phyloP scores from a whole-genome alignment of 2,888 invertebrate species.

The Phorcus lineatus region DNA sequence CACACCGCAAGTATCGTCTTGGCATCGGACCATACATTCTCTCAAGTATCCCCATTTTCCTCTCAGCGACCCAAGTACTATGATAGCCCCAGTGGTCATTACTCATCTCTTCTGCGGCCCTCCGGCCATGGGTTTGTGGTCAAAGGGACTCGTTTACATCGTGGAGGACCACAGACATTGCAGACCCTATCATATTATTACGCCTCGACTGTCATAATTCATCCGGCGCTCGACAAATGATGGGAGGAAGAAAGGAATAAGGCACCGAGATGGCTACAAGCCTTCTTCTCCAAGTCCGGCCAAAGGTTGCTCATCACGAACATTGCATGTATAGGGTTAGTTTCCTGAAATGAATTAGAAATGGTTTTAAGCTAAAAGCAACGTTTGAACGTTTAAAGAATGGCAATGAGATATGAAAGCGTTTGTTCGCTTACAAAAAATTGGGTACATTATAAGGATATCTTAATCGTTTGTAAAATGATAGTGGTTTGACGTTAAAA shows the following conservation, averaged over 20 bases:
- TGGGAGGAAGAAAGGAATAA: neutral
- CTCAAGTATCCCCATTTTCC: no score
- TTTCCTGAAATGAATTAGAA: conserved; percentile 2
- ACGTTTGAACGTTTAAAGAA: no score
- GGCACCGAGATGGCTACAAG: neutral
- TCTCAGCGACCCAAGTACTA: no score
- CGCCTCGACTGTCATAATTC: conserved; percentile 4
- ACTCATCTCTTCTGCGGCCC: neutral
- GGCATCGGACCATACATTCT: no score
- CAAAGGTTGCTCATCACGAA: neutral
- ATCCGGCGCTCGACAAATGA: neutral
- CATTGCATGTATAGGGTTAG: neutral
- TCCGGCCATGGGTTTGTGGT: conserved; percentile 9
- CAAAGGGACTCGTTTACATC: conserved; percentile 10
- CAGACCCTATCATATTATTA: conserved; percentile 8
- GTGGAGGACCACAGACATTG: neutral
- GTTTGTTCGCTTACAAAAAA: no score
- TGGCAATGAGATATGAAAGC: no score
- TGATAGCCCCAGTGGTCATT: neutral
- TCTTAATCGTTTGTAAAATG: no score
- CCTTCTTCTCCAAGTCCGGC: neutral
- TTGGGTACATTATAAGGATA: no score
- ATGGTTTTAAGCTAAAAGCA: no score
- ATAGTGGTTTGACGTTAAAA: no score
- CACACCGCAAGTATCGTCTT: no score